Base-by-base conservation (phyloP, 2,113 vertebrate species). In the Mormyrus lacerda region DNA sequence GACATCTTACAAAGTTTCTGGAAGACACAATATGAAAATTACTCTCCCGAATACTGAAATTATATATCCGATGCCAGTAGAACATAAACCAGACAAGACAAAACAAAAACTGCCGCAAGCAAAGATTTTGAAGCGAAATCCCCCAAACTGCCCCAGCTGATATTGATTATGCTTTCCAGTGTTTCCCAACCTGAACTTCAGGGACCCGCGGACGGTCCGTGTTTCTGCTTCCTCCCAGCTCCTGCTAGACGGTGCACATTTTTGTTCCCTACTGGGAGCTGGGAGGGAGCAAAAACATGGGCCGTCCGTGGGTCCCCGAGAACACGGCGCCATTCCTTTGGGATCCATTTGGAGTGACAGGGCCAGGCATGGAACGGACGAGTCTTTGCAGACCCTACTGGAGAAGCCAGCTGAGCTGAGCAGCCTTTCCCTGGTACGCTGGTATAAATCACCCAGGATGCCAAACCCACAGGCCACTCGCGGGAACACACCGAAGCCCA, bases 381-480 rank as follows among this genome's bases (percentile, higher is more conserved):
- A 31, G 48, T 92, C 93, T 76, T 15, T 87, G 87, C 88, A 91
- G 90, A 92, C 90, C 92, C 94, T 90, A 94, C 93, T 94, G 92
- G 90, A 93, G 89, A 92, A 94, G 94, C 95, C 95, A 95, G 91
- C 92, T 90, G 93, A 39, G 91, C 93, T 91, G 90, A 89, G 93
- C 91, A 93, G 91, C 90, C 87, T 89, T 48, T 87, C 93, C 94
- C 92, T 90, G 91, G 93, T 93, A 92, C 93, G 90, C 45, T 89
- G 8, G 91, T 87, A 92, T 96, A 95, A 96, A 96, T 96, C 95
- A 55, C 11, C 4, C 35, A 19, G 76, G 4, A 55, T 45, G 50
- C 88, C 87, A 69, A 61, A n/a, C 45, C 27, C 61, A 15, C 42
- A 95, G 88, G 82, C 90, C 9, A 90, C 91, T 93, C 90, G 93